phyloP scores from a whole-genome alignment of 2,888 invertebrate species.

The Scrobipalpa costella region DNA sequence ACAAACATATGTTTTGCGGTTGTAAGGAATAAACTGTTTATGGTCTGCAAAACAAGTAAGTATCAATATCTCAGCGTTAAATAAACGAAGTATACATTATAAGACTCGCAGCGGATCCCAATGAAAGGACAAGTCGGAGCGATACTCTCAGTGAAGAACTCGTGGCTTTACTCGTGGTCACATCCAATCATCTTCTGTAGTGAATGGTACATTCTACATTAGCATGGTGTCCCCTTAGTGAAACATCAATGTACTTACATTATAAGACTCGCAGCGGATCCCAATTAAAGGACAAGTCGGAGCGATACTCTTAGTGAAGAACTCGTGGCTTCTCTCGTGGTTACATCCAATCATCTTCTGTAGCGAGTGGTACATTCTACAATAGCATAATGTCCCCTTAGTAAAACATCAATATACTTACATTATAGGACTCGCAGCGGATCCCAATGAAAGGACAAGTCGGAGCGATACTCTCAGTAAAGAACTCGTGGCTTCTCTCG shows the following conservation, averaged over 20 bases:
- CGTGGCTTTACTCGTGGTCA: background rate
- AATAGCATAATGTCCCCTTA: no score
- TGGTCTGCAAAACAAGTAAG: no score
- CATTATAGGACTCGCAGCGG: background rate
- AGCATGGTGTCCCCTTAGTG: no score
- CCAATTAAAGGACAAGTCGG: background rate
- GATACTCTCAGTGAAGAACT: background rate
- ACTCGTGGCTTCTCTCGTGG: background rate
- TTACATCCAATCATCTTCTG: background rate
- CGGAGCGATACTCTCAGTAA: background rate
- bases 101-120: background rate
- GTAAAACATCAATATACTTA: no score
- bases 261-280: background rate
- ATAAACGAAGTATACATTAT: no score
- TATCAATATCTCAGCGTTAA: no score
- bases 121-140: background rate
- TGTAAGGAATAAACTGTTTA: no score
- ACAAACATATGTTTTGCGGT: no score
- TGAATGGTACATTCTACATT: background rate
- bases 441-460: background rate
- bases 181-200: background rate
- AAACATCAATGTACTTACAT: conserved; percentile 3
- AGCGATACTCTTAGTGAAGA: background rate
- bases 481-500: background rate
- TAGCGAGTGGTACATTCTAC: background rate